These are phyloP conservation scores for Parasteatoda lunata DNA, from an alignment of 2,888 invertebrate genomes.

Conservation along the genomic window DNA sequence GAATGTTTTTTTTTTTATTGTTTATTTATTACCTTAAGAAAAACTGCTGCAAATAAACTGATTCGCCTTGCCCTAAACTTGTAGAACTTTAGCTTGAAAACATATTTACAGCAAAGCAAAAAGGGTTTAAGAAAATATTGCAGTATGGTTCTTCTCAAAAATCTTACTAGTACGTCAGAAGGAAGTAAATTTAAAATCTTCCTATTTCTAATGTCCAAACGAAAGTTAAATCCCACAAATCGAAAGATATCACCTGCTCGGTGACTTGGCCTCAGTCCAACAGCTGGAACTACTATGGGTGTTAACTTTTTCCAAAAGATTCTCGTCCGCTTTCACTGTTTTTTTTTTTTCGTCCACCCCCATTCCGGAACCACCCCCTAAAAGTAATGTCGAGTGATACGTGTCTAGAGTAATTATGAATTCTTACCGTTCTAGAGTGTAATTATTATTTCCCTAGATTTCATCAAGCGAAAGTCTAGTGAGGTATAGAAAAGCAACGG, in stretches of 20 bases:
- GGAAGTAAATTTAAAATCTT: no score
- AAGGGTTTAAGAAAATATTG: conserved; percentile 2
- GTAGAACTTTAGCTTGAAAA: no score
- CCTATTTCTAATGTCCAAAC: no score
- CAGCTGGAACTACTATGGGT: conserved; percentile 48
- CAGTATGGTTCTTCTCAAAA: conserved; percentile 14
- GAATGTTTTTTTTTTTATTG: no score
- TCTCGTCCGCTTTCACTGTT: conserved; percentile 1
- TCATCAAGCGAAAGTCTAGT: conserved; percentile 51
- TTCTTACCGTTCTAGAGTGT: conserved; percentile 23
- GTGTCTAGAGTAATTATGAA: conserved; percentile 60
- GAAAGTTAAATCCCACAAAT: no score
- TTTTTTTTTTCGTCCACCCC: conserved; percentile 1
- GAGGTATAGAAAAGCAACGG: conserved; percentile 11
- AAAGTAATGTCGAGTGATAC: conserved; percentile 52
- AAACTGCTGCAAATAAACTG: no score
- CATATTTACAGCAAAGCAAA: neutral
- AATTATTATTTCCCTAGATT: conserved; percentile 56
- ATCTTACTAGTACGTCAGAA: neutral
- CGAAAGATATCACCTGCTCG: conserved; percentile 39
- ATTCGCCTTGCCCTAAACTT: no score
- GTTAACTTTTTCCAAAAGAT: conserved; percentile 43
- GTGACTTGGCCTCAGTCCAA: conserved; percentile 38
- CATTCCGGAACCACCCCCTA: conserved; percentile 17
- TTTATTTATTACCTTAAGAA: no score